These are phyloP conservation scores for Zootermopsis nevadensis DNA, from an alignment of 2,888 invertebrate species.

Conservation along the genomic window DNA sequence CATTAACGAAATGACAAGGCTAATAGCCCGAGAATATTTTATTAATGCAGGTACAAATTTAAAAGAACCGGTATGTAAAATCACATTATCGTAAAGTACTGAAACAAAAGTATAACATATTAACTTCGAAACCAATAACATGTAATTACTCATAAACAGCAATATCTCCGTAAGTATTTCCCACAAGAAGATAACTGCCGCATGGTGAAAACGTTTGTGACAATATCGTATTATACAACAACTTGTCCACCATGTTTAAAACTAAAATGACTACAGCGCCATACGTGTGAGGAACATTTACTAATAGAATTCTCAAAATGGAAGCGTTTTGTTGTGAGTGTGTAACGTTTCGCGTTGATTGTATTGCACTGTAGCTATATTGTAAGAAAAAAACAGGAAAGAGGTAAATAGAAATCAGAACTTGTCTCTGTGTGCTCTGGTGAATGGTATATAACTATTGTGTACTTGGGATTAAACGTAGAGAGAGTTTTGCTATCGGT, in stretches of 20 bases:
- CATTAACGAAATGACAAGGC: no score
- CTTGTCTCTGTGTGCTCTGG: background rate
- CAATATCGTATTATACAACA: conserved; percentile 83
- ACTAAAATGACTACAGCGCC: conserved; percentile 52
- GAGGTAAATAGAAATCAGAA: background rate
- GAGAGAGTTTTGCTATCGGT: background rate
- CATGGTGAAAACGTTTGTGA: conserved; percentile 86
- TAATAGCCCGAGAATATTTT: no score
- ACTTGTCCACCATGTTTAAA: conserved; percentile 63
- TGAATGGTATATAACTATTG: background rate
- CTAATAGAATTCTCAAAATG: conserved; percentile 38
- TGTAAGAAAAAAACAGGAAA: background rate
- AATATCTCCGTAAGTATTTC: conserved; percentile 86
- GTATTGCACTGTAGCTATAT: background rate
- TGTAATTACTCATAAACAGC: conserved; percentile 82
- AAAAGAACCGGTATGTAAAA: background rate
- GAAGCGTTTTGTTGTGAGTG: conserved; percentile 43
- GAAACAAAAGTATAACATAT: background rate
- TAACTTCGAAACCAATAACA: no score
- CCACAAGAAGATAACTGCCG: conserved; percentile 83
- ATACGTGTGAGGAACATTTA: background rate
- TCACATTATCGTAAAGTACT: background rate
- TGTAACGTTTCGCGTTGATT: background rate
- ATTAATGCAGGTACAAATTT: background rate
- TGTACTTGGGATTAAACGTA: background rate